Conservation (phyloP, 2,113 vertebrate species). For the Lepus americanus region DNA sequence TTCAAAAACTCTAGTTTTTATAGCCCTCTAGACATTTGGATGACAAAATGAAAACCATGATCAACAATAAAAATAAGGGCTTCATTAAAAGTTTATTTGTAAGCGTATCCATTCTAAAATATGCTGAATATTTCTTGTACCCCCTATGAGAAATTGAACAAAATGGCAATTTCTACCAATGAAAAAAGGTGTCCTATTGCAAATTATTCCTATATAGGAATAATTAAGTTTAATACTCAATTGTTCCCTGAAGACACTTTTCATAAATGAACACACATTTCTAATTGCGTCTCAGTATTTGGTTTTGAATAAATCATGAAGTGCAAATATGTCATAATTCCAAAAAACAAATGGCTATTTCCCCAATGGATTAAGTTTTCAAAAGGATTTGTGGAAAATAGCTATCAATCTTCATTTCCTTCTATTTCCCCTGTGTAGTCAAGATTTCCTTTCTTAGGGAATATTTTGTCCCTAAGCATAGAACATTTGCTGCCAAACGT, state of each 20-base stretch:
- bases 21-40: too few relatives aligned
- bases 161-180: slow-evolving; percentile 31
- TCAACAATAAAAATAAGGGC: slow-evolving; percentile 5
- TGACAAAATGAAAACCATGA: not conserved
- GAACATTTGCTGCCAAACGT: slow-evolving; percentile 26
- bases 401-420: slow-evolving; percentile 48
- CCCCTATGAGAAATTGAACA: slow-evolving; percentile 54
- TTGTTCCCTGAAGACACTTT: slow-evolving; percentile 39
- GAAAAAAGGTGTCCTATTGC: slow-evolving; percentile 23
- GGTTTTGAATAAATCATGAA: slow-evolving; percentile 68
- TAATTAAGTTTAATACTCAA: slow-evolving; percentile 46
- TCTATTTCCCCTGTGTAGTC: not conserved
- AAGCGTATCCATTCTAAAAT: not conserved
- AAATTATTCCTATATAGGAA: slow-evolving; percentile 21
- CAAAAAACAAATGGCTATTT: slow-evolving; percentile 62
- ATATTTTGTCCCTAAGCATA: slow-evolving; percentile 50
- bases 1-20: slow-evolving; percentile 23
- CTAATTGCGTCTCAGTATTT: slow-evolving; percentile 49
- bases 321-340: slow-evolving; percentile 65
- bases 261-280: slow-evolving; percentile 57
- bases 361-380: not conserved
- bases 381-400: slow-evolving; percentile 62
- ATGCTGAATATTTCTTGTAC: not conserved
- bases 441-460: slow-evolving; percentile 54
- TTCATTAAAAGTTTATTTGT: slow-evolving; percentile 47